These are phyloP conservation scores for Penaeus japonicus DNA, from an alignment of 1,140 invertebrate species.

Conservation along the genomic window DNA sequence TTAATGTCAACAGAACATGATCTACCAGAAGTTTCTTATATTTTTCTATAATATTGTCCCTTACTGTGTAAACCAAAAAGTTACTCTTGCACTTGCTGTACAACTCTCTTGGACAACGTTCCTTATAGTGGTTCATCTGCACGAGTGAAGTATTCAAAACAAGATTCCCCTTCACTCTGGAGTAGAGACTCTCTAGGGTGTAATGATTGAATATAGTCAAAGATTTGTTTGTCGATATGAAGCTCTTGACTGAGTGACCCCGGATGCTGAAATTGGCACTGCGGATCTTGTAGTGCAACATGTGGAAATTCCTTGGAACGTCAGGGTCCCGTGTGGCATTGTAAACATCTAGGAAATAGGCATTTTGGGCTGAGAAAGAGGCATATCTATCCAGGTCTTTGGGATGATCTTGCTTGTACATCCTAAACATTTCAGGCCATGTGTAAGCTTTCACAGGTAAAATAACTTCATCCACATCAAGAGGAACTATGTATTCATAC, in stretches of 20 bases:
- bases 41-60: slow-evolving; percentile 47
- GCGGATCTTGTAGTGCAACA: slow-evolving; percentile 90
- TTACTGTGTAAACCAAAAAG: slow-evolving; percentile 39
- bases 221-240: slow-evolving; percentile 88
- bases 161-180: slow-evolving; percentile 73
- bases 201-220: slow-evolving; percentile 92
- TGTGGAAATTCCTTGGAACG: slow-evolving; percentile 91
- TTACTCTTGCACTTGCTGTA: slow-evolving; percentile 52
- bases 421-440: slow-evolving; percentile 83
- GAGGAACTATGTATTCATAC: slow-evolving; percentile 56
- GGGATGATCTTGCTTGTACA: slow-evolving; percentile 66
- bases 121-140: slow-evolving; percentile 86
- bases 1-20: slow-evolving; percentile 6
- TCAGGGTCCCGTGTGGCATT: slow-evolving; percentile 70
- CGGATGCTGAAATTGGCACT: slow-evolving; percentile 91
- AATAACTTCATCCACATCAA: slow-evolving; percentile 58
- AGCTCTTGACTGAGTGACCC: slow-evolving; percentile 93
- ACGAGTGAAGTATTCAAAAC: slow-evolving; percentile 83
- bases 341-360: slow-evolving; percentile 55
- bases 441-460: slow-evolving; percentile 81
- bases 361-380: slow-evolving; percentile 57
- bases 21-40: slow-evolving; percentile 46
- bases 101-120: slow-evolving; percentile 55
- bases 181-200: slow-evolving; percentile 79
- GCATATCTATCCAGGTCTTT: slow-evolving; percentile 44